phyloP scores from a whole-genome alignment of 2,113 vertebrate genomes.

The Amazona vittata region DNA sequence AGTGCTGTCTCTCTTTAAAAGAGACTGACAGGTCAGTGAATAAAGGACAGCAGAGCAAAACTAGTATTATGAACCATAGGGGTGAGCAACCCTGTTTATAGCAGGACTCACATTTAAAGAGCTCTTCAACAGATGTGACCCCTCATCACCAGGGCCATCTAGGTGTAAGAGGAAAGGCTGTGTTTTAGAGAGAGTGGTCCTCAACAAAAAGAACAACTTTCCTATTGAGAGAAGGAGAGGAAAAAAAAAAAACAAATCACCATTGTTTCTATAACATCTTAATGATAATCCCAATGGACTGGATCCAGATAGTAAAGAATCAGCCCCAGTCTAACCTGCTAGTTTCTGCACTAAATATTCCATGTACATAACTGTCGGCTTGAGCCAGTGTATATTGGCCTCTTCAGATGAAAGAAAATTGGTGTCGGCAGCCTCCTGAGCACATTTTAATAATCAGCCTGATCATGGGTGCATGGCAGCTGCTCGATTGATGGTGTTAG shows the following conservation, averaged over 20 bases:
- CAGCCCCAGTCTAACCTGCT: slow-evolving; percentile 52
- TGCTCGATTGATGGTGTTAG: slow-evolving; percentile 78
- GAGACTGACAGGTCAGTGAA: neutral
- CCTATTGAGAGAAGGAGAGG: neutral
- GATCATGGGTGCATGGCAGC: slow-evolving; percentile 78
- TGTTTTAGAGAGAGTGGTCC: neutral
- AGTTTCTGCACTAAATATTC: slow-evolving; percentile 58
- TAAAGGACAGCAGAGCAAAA: neutral
- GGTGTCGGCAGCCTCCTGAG: slow-evolving; percentile 72
- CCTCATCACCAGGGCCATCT: neutral
- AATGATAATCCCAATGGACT: neutral
- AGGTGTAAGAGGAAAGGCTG: neutral
- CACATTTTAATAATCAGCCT: slow-evolving; percentile 81
- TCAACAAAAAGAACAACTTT: neutral
- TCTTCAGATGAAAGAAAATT: slow-evolving; percentile 77
- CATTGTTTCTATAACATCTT: neutral
- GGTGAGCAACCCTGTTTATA: neutral
- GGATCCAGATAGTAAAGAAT: neutral
- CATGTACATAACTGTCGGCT: slow-evolving; percentile 47
- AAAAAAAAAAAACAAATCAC: neutral
- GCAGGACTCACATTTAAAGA: neutral
- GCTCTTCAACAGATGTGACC: neutral
- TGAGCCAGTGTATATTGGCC: slow-evolving; percentile 64
- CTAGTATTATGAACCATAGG: neutral
- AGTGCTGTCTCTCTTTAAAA: neutral